Conservation (phyloP, 2,888 invertebrate species). For the Encarsia formosa region DNA sequence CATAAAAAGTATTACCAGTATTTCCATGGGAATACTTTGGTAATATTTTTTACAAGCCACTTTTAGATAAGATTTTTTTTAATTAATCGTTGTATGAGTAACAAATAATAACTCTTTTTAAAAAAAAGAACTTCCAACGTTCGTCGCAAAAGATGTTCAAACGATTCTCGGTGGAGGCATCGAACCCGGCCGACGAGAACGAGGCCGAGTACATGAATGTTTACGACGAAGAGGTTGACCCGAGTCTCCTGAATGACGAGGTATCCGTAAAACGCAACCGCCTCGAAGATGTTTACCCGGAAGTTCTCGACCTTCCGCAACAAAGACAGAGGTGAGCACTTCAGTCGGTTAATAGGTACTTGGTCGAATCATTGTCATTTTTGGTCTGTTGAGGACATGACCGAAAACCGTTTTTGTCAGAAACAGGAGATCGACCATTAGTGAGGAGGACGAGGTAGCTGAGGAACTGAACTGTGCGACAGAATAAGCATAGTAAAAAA, state of each 20-base stretch:
- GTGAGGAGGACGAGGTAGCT: too few species aligned
- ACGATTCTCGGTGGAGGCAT: constrained; percentile 2
- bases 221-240: constrained; percentile 10
- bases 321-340: not conserved
- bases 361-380: too few species aligned
- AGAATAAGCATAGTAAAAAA: too few species aligned
- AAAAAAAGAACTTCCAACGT: constrained; percentile 1
- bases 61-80: too few species aligned
- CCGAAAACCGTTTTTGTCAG: too few species aligned
- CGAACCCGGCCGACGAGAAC: constrained; percentile 18
- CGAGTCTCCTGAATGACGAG: constrained; percentile 2
- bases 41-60: too few species aligned
- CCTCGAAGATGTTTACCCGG: constrained; percentile 22
- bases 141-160: not conserved
- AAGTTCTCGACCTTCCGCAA: constrained; percentile 1
- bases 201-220: constrained; percentile 14
- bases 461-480: too few species aligned
- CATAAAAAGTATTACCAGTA: too few species aligned
- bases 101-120: not conserved
- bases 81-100: not conserved
- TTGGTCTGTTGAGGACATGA: too few species aligned
- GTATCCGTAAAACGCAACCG: constrained; percentile 1
- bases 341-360: too few species aligned
- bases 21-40: too few species aligned
- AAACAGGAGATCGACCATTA: too few species aligned